Percentiles rank a stretch among this genome's conserved stretches.
Conservation (phyloP, 1,140 invertebrate genomes). For the Myzus persicae region DNA sequence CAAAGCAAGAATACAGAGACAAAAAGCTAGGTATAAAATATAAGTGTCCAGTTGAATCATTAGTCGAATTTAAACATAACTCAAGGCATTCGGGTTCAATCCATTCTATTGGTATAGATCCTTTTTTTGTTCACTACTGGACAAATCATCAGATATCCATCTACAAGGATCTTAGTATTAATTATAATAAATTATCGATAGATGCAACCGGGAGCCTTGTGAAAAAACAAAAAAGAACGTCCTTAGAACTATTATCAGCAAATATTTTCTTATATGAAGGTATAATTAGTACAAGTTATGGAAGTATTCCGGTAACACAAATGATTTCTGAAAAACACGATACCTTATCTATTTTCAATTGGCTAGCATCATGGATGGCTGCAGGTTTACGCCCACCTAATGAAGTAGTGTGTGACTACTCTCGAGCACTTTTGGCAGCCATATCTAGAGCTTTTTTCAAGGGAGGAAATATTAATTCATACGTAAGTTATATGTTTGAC, state of each 20-base stretch:
- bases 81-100: neutral
- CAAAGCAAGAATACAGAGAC: neutral
- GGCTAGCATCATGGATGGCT: neutral
- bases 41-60: neutral
- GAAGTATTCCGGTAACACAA: neutral
- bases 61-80: neutral
- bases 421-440: neutral
- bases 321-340: slow-evolving; percentile 20
- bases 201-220: neutral
- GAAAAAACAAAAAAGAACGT: slow-evolving; percentile 6
- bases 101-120: neutral
- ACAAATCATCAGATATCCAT: neutral
- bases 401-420: neutral
- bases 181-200: slow-evolving; percentile 32
- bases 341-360: neutral
- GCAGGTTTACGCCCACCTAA: neutral
- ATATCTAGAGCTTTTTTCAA: neutral
- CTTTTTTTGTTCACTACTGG: neutral
- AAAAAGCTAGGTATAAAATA: slow-evolving; percentile 12
- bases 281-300: neutral
- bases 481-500: neutral
- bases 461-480: neutral
- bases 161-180: neutral
- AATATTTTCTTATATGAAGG: neutral
- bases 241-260: neutral